Evolutionary conservation across 2,797 vertebrate species (phyloP), one percentile per base, ranked within the genome.

Genomic region (Rachycentron canadum): DNA sequence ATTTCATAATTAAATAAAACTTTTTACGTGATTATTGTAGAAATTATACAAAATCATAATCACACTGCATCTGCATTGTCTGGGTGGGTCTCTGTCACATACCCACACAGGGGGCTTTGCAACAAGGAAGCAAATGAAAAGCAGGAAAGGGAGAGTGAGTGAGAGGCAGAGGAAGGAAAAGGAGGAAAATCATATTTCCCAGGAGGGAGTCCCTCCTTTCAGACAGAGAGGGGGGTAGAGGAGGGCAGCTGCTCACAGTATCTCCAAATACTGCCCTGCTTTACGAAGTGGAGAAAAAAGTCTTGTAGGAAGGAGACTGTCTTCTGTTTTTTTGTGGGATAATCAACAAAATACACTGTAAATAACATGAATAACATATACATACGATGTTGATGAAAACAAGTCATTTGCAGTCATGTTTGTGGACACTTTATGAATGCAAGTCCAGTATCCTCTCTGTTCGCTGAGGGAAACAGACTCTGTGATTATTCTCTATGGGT

Each of bases 141-240:
- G 67, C 85, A 84, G 85, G 82, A 85, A 80, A 82, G 73, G 60
- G n/a, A 74, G 64, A 81, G 59, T 13, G 14, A 80, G 62, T 25
- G 62, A 79, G 55, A 34, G 34, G 59, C 43, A 73, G 63, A 65
- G 47, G 78, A 79, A 78, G 72, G 77, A 77, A 71, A 60, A 19
- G 40, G 36, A 83, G 67, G 38, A n/a, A 72, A 74, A 65, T 45
- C 71, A 72, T 72, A 30, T 72, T 63, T 79, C 69, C 64, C 50
- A 26, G 43, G 49, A 68, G 70, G 45, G 34, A 55, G 59, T 69
- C 64, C 40, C 71, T 66, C 53, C 67, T 71, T 34, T 52, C 30
- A 61, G 41, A 50, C 21, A 69, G 28, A 60, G 3, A 16, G 25
- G 12, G 13, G 30, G 4, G 11, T 36, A 13, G 7, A 16, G 9